Evolutionary conservation across 2,888 invertebrate genomes (phyloP).

Genomic region (Troilus luridus): DNA sequence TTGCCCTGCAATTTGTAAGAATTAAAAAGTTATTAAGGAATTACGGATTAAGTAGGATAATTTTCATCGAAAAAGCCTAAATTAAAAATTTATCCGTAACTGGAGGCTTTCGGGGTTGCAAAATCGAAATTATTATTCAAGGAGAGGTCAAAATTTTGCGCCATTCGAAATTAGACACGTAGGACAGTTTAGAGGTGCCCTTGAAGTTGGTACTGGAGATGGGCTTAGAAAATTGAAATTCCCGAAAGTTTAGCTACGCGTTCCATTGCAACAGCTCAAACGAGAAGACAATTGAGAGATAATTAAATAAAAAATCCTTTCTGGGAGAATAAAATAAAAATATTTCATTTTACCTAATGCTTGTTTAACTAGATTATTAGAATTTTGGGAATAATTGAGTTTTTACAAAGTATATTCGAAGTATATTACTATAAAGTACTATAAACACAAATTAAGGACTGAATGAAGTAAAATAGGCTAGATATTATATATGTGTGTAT

Average conservation of each 20-base stretch:
- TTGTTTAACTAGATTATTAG: no score
- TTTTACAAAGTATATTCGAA: no score
- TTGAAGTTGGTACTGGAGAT: neutral
- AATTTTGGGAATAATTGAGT: no score
- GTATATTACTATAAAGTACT: no score
- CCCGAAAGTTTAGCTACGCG: neutral
- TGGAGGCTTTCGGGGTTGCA: neutral
- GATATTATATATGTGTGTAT: no score
- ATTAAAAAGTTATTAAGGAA: neutral
- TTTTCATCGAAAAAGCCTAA: neutral
- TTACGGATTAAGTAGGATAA: neutral
- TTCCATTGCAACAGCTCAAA: neutral
- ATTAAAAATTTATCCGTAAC: constrained; percentile 19
- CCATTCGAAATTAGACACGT: neutral
- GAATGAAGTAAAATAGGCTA: no score
- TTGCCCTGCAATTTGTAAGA: neutral
- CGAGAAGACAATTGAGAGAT: no score
- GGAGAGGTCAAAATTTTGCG: neutral
- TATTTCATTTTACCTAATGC: no score
- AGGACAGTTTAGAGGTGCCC: neutral
- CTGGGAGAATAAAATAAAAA: no score
- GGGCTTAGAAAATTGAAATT: neutral
- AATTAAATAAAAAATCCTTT: no score
- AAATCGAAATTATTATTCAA: constrained; percentile 10
- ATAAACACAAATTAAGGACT: no score